These are phyloP conservation scores for Ashinkailepas kermadecensis DNA, from an alignment of 2,888 invertebrate species.

Conservation along the genomic window DNA sequence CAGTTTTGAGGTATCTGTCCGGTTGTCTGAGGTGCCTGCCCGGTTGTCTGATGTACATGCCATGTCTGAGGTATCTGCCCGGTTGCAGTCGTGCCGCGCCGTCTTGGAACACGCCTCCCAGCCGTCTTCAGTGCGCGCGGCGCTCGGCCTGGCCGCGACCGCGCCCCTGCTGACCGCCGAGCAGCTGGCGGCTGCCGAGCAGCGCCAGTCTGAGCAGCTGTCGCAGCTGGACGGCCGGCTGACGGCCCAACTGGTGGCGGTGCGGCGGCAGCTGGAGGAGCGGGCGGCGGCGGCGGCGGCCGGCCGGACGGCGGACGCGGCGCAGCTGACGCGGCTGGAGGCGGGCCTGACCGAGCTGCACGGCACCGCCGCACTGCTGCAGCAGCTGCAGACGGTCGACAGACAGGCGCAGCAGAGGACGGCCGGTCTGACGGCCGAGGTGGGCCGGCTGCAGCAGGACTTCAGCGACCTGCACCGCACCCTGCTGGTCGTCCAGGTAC, in stretches of 20 bases:
- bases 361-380: not conserved
- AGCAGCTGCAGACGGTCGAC: not conserved
- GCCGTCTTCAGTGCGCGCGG: not conserved
- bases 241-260: not conserved
- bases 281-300: not conserved
- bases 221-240: not conserved
- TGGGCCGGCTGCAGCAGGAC: not conserved
- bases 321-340: not conserved
- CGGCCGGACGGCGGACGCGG: not conserved
- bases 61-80: no score
- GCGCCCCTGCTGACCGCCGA: not conserved
- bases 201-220: not conserved
- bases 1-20: no score
- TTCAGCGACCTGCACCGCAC: slow-evolving; percentile 7
- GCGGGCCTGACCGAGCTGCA: not conserved
- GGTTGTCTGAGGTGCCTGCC: no score
- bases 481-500: slow-evolving; percentile 5
- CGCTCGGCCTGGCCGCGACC: not conserved
- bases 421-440: not conserved
- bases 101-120: not conserved
- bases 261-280: not conserved
- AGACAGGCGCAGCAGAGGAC: not conserved
- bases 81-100: not conserved
- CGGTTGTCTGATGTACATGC: no score
- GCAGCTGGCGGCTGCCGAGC: not conserved